These are phyloP conservation scores for Tenthredo distinguenda DNA, from an alignment of 2,888 invertebrate species.

Conservation along the genomic window DNA sequence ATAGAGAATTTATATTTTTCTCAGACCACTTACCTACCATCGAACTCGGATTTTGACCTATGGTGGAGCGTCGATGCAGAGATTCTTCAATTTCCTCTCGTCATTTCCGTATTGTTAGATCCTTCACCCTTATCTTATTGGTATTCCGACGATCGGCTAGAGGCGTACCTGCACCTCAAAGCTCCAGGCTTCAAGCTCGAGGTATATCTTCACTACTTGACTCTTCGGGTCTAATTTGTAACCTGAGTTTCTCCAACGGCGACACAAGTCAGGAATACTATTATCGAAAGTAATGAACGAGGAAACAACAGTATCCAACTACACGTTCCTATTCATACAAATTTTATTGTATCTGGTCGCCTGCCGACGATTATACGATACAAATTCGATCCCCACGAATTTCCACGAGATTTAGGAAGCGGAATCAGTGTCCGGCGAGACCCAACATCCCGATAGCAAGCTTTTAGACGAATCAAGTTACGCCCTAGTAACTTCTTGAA, in stretches of 20 bases:
- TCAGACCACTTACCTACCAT: background rate
- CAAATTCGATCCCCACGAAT: background rate
- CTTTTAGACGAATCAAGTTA: constrained; percentile 19
- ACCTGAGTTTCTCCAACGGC: background rate
- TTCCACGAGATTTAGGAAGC: background rate
- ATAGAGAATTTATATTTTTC: constrained; percentile 1
- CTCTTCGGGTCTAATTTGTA: background rate
- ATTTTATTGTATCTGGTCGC: background rate
- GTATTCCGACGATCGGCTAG: background rate
- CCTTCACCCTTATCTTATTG: constrained; percentile 11
- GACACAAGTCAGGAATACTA: background rate
- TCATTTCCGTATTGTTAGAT: constrained; percentile 16
- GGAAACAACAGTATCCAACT: background rate
- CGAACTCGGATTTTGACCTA: background rate
- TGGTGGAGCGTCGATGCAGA: background rate
- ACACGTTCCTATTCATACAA: background rate
- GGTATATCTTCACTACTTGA: background rate
- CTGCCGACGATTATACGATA: background rate
- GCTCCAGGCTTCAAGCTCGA: background rate
- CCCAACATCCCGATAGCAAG: background rate
- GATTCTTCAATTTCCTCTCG: constrained; percentile 30
- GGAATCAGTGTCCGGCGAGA: constrained; percentile 12
- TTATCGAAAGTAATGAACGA: background rate
- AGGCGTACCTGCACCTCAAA: background rate
- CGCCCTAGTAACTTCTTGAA: constrained; percentile 33